Evolutionary conservation across 2,113 vertebrate genomes (phyloP), one percentile per base, ranked within the genome.

Genomic region (Podarcis cretensis): DNA sequence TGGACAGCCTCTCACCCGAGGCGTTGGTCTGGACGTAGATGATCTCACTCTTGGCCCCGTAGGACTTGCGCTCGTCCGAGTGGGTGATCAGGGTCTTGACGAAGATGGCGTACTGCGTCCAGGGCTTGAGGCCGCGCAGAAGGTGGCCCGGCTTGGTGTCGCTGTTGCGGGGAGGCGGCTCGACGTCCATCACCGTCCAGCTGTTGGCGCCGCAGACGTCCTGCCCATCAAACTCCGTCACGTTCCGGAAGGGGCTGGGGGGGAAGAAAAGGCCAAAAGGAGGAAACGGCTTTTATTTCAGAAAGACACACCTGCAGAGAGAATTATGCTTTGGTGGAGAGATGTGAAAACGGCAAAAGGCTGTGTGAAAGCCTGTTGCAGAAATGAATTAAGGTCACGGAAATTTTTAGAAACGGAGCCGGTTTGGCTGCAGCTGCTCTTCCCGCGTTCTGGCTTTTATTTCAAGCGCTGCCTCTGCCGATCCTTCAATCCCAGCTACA

Each of bases 71-170:
- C 81, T 99, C 99, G 0, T 99, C 99, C 0, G 98, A 98, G 54
- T 98, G 97, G 48, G 98, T 99, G 85, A 99, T 97, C 91, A 99
- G 95, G 0, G 99, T 99, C 95, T 99, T 99, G 20, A 99, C 98
- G 89, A 99, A 99, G 86, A 99, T 97, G 83, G 99, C 99, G 0
- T 99, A 99, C 86, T 99, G 98, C 0, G 98, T 99, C 98, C 98
- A 99, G 3, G 99, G 98, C 92, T 99, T 99, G 88, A 99, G 89
- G 1, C 97, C 95, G 13, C 97, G 94, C 93, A 99, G 98, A 21
- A 99, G 96, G 95, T 97, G 96, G 0, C 98, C 98, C 0, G 95
- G 93, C 89, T 98, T 99, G 85, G 93, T 90, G 2, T 99, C 98
- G 0, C 96, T 94, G 2, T 96, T 89, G 6, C 98, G 97, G 0